Evolutionary conservation across 92 coral and sea anemone genomes (phyloP).

Genomic region (Umimayanthus chanpuru): DNA sequence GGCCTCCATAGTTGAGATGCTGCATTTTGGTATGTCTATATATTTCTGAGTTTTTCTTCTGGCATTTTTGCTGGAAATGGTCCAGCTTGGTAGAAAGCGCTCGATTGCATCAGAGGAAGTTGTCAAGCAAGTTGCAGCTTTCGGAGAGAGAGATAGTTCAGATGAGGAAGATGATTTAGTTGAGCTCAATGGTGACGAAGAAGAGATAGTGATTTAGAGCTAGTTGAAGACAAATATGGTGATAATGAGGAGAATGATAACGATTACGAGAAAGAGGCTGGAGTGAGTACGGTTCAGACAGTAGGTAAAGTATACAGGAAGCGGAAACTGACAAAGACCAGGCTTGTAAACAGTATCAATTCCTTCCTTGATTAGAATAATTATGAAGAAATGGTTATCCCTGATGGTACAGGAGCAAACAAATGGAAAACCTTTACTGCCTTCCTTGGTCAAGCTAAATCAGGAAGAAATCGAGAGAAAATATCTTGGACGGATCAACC

Average conservation of each 20-base stretch:
- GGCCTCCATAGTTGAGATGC: slow-evolving; percentile 1
- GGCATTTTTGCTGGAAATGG: slow-evolving; percentile 11
- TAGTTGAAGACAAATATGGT: background rate
- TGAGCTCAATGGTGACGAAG: background rate
- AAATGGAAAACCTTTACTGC: background rate
- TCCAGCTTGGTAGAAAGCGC: background rate
- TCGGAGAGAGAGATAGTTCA: background rate
- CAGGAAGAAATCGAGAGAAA: background rate
- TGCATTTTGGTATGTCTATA: background rate
- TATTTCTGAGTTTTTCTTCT: slow-evolving; percentile 1
- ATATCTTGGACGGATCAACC: background rate
- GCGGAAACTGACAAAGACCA: background rate
- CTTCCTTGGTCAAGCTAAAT: background rate
- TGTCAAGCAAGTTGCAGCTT: background rate
- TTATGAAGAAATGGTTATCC: background rate
- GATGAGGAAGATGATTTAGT: background rate
- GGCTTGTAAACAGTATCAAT: background rate
- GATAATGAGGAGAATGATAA: background rate
- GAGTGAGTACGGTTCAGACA: background rate
- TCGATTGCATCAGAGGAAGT: background rate
- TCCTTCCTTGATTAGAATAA: background rate
- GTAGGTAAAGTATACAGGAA: background rate
- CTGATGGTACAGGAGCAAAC: background rate
- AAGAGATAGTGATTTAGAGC: background rate
- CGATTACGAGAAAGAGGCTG: background rate